A percentile compares a stretch with the other conserved stretches of the same genome.
phyloP scores from a whole-genome alignment of 2,113 vertebrate genomes.

The Tupaia chinensis region DNA sequence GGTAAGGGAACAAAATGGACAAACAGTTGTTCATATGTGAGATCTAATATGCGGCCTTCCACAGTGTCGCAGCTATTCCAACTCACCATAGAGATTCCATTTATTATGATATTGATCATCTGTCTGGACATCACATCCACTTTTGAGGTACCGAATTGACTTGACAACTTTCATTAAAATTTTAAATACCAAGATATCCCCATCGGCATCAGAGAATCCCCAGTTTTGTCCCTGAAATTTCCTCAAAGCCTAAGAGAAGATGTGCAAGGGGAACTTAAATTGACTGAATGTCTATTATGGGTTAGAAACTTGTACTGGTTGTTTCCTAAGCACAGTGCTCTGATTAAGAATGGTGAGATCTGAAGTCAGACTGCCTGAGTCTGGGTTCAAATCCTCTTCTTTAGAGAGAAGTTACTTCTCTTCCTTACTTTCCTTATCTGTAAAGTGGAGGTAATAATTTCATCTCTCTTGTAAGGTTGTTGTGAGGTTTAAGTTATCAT shows the following conservation, averaged over 20 bases:
- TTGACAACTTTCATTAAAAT: constrained; percentile 1
- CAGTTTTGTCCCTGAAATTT: not conserved
- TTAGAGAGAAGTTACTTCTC: not conserved
- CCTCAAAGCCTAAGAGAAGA: not conserved
- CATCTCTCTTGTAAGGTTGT: not conserved
- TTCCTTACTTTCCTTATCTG: not conserved
- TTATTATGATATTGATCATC: not conserved
- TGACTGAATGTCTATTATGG: not conserved
- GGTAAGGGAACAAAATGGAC: no score
- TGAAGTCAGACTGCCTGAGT: not conserved
- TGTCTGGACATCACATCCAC: not conserved
- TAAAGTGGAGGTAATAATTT: not conserved
- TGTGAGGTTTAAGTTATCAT: not conserved
- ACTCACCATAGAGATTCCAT: not conserved
- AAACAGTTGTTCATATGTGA: no score
- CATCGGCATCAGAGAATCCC: not conserved
- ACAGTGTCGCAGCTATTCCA: not conserved
- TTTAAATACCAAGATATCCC: not conserved
- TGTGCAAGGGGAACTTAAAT: not conserved
- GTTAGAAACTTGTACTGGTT: not conserved
- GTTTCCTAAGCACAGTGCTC: not conserved
- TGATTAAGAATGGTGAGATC: not conserved
- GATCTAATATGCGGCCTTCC: no score
- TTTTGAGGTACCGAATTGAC: constrained; percentile 10
- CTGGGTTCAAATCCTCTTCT: not conserved